phyloP scores from a whole-genome alignment of 2,113 vertebrate genomes.

The Lota lota region DNA sequence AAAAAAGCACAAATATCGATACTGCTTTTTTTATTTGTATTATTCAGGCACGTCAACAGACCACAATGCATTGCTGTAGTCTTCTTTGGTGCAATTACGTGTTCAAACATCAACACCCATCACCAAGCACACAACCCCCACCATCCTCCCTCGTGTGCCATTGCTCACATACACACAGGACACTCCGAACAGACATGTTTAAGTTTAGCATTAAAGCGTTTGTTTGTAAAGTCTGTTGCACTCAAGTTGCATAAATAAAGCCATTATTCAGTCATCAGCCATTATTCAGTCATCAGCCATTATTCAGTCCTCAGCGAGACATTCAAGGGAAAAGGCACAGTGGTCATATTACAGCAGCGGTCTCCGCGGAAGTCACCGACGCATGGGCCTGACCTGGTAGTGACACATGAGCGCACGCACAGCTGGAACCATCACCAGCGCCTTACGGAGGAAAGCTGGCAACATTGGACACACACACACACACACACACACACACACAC shows the following conservation, averaged over 20 bases:
- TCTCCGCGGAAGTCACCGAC: neutral
- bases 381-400: neutral
- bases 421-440: too few species aligned
- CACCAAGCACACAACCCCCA: constrained; percentile 38
- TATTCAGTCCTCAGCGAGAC: constrained; percentile 3
- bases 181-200: constrained; percentile 1
- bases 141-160: neutral
- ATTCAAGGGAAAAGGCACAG: constrained; percentile 12
- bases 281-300: neutral
- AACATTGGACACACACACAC: too few species aligned
- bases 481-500: too few species aligned
- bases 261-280: constrained; percentile 5
- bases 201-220: constrained; percentile 11
- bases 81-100: constrained; percentile 29
- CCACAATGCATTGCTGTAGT: constrained; percentile 5
- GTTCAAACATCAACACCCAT: constrained; percentile 69
- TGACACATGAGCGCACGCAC: too few species aligned
- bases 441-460: too few species aligned
- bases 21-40: constrained; percentile 81
- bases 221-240: constrained; percentile 8
- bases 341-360: constrained; percentile 9
- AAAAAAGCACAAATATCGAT: neutral
- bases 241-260: constrained; percentile 14
- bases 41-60: constrained; percentile 88
- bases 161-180: neutral